A percentile compares a stretch with the other conserved stretches of the same genome.
These are phyloP conservation scores for Camponotus pennsylvanicus DNA, from an alignment of 1,140 invertebrate genomes.

Conservation along the genomic window DNA sequence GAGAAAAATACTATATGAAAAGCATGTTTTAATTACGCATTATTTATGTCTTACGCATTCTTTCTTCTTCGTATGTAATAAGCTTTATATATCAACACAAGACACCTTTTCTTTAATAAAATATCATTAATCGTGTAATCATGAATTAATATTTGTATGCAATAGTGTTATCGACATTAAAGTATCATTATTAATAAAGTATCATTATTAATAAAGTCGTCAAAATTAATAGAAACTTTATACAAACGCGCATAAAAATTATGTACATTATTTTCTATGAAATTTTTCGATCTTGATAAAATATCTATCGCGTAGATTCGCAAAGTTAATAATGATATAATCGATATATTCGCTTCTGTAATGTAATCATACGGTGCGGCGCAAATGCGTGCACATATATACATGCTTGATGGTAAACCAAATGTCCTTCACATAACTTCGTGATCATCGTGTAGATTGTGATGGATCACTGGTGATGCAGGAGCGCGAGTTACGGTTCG, in stretches of 20 bases:
- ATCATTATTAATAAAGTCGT: background rate
- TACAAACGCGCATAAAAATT: background rate
- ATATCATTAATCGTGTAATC: background rate
- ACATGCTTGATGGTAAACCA: conserved; percentile 67
- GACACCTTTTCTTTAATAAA: background rate
- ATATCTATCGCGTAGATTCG: background rate
- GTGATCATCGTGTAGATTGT: conserved; percentile 75
- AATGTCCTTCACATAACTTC: conserved; percentile 80
- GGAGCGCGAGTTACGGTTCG: conserved; percentile 72
- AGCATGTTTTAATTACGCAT: conserved; percentile 29
- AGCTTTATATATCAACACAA: background rate
- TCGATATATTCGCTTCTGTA: conserved; percentile 17
- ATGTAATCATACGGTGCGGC: background rate
- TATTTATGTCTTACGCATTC: conserved; percentile 1
- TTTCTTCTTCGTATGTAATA: background rate
- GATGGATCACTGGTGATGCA: conserved; percentile 77
- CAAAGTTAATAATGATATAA: conserved; percentile 4
- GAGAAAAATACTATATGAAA: conserved; percentile 21
- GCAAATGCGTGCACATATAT: background rate
- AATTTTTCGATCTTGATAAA: background rate
- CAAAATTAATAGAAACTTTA: conserved; percentile 1
- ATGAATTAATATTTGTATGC: background rate
- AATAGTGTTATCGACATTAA: background rate
- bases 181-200: background rate
- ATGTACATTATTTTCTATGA: background rate